phyloP scores from a whole-genome alignment of 2,113 vertebrate genomes.

The Psittacula cyanocephala region DNA sequence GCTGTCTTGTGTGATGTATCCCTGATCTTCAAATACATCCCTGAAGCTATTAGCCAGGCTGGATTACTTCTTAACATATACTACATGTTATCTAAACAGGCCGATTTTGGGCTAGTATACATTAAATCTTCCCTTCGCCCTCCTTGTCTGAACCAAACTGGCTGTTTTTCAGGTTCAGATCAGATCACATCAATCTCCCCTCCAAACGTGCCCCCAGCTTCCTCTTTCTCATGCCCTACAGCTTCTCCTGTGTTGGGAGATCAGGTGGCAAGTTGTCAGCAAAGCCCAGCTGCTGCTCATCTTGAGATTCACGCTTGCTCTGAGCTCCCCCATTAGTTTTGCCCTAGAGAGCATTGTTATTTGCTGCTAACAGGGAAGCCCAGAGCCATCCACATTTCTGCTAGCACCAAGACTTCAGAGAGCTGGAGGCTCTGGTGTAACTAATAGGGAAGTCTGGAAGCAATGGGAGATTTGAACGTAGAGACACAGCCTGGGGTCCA shows the following conservation, averaged over 20 bases:
- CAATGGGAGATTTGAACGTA: neutral
- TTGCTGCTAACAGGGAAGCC: slow-evolving; percentile 32
- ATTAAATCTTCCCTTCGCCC: neutral
- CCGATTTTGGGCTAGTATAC: neutral
- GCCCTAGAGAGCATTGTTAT: neutral
- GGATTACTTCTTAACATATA: neutral
- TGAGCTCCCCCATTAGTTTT: slow-evolving; percentile 29
- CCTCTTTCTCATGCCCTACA: slow-evolving; percentile 8
- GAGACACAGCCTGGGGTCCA: neutral
- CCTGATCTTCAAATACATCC: neutral
- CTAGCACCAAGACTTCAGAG: neutral
- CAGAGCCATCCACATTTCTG: neutral
- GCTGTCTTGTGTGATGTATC: neutral
- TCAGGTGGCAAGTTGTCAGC: slow-evolving; percentile 61
- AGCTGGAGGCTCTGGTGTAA: slow-evolving; percentile 15
- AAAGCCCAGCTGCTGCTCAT: slow-evolving; percentile 27
- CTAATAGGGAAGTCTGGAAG: slow-evolving; percentile 19
- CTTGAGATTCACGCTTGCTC: neutral
- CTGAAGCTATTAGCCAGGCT: slow-evolving; percentile 15
- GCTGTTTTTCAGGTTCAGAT: slow-evolving; percentile 46
- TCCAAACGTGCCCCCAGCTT: slow-evolving; percentile 15
- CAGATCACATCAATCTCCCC: slow-evolving; percentile 36
- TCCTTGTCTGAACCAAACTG: neutral
- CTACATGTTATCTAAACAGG: neutral
- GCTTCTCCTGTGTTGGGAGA: neutral